Evolutionary conservation across 2,888 invertebrate genomes (phyloP), one percentile per base, ranked within the genome.

Genomic region (Phalangium opilio): DNA sequence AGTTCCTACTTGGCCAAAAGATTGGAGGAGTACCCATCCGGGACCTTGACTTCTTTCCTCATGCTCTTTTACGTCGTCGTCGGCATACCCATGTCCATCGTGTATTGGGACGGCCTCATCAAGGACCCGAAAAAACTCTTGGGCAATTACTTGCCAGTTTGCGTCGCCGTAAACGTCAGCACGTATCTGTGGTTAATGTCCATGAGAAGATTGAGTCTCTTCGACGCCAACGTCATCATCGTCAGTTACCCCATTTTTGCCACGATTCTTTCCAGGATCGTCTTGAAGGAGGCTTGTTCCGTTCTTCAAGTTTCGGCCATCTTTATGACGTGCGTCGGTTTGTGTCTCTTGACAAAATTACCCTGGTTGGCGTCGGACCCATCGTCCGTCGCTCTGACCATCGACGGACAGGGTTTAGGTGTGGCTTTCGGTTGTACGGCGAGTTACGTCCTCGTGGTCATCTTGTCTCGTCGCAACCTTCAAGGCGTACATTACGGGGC

Each of bases 211-310:
- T 38, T 38, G 18, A 15, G 17, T 8, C 18, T 38, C 10, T 15
- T 15, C 18, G 38, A 38, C n/a, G 38, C 38, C 18, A 17, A 15
- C 17, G 18, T 18, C 15, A 38, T 38, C 8, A 18, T 38, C 14
- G 17, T 38, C 38, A 38, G 38, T 14, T 15, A 15, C n/a, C 38
- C 38, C 10, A 38, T 38, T 2, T 38, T 38, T 14, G 38, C 38
- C 5, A 38, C 38, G 10, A 12, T 38, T n/a, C 10, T 38, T n/a
- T 15, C 38, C 10, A 38, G 18, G 18, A n/a, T 38, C 15, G 10
- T 38, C 38, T 18, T 38, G 38, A 38, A 38, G 38, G 38, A 38
- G n/a, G 38, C 38, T 14, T 38, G 38, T 38, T 27, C 27, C 27
- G 27, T 27, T 27, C 27, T 27, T 8, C 27, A 27, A 27, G 27